These are phyloP conservation scores for Centropus unirufus DNA, from an alignment of 2,113 vertebrate species.

Conservation along the genomic window DNA sequence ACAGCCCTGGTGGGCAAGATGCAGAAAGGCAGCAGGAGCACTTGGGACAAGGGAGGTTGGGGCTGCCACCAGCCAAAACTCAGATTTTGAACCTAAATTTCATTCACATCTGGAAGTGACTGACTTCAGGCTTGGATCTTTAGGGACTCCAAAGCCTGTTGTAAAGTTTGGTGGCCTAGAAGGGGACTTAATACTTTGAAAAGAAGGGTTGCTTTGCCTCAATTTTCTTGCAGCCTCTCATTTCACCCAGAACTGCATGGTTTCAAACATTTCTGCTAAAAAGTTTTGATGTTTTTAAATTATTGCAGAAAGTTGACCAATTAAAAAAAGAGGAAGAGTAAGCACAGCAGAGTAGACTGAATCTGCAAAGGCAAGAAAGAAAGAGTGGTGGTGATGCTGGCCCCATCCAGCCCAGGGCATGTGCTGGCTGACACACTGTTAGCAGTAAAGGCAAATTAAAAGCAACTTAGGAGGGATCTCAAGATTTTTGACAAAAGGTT, in stretches of 20 bases:
- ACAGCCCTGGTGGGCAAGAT: neutral
- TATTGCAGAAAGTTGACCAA: neutral
- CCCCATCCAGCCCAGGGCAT: neutral
- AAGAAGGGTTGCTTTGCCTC: neutral
- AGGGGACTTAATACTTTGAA: neutral
- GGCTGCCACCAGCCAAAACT: neutral
- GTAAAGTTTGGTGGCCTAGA: too few relatives aligned
- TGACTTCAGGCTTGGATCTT: neutral
- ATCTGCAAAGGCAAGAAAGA: neutral
- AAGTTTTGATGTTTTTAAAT: neutral
- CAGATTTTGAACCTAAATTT: neutral
- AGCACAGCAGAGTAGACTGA: neutral
- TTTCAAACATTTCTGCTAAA: neutral
- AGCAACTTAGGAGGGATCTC: neutral
- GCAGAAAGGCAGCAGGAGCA: accelerated
- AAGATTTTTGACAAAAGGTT: neutral
- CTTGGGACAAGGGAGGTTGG: accelerated
- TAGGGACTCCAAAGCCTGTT: neutral
- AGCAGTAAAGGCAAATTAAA: neutral
- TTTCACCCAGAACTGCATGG: neutral
- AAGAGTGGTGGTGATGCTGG: neutral
- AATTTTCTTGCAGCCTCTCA: too few relatives aligned
- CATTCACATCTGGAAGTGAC: neutral
- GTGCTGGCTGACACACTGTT: neutral
- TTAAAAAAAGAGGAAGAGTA: too few relatives aligned